Evolutionary conservation across 2,113 vertebrate genomes (phyloP), one percentile per base, ranked within the genome.

Genomic region (Ictalurus punctatus): DNA sequence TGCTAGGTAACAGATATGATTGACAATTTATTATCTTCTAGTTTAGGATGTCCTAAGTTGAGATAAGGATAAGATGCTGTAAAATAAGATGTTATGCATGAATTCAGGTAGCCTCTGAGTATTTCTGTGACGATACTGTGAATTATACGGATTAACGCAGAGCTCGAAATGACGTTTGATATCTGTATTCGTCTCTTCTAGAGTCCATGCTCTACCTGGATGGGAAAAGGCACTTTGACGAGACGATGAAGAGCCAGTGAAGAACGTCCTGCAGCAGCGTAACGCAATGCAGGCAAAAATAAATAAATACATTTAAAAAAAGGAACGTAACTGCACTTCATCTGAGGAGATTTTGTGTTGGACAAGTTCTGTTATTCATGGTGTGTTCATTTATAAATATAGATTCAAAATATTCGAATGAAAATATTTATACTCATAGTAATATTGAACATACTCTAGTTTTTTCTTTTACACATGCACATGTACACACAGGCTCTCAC

Each of bases 171-270:
- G 89, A 58, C 90, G 12, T 92, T 21, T 73, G 61, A 17, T 30
- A 6, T 80, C 23, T 81, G 78, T 78, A 6, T 93, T 78, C 89
- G 90, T 73, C 56, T 59, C 52, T 94, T 91, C 90, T 95, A 99
- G 98, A 99, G 93, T 99, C 98, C 83, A 99, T 99, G 98, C 91
- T 99, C 88, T 99, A 98, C 92, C 95, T 99, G 94, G 98, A 99
- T 73, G 98, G 98, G 85, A 97, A 97, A 90, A 95, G 98, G 89
- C 98, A 99, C 94, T 99, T 99, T 14, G 92, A 94, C 90, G 95
- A 97, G 92, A 94, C 95, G 1, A 92, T 96, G 91, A 91, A 90
- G 83, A 92, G 92, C 4, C 48, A 34, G 30, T 94, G 92, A 94
- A 69, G 86, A 34, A 54, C 27, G 4, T 37, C 63, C 25, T 74